Percentiles rank a stretch among this genome's conserved stretches.
These are phyloP conservation scores for Dendropsophus ebraccatus DNA, from an alignment of 2,113 vertebrate genomes.

Conservation along the genomic window DNA sequence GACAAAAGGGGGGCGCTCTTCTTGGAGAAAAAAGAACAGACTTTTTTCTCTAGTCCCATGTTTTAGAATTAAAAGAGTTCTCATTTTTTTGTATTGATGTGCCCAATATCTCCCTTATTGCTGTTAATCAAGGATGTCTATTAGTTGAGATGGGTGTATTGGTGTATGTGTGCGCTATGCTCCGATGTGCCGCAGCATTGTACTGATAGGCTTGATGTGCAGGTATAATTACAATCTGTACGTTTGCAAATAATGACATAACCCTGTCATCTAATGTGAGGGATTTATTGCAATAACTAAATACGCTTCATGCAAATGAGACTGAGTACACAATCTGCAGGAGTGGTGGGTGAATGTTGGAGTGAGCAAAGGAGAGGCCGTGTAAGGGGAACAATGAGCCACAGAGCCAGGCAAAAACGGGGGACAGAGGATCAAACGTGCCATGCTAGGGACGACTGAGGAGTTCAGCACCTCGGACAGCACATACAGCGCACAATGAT, in stretches of 20 bases:
- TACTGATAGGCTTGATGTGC: background rate
- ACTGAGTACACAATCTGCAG: conserved; percentile 45
- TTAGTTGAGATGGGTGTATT: background rate
- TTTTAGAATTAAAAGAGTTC: no score
- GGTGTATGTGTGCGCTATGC: background rate
- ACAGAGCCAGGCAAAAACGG: background rate
- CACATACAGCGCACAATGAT: background rate
- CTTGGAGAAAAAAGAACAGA: no score
- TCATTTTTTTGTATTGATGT: no score
- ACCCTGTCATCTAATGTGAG: conserved; percentile 64
- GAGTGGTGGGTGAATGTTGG: conserved; percentile 33
- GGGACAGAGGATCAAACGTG: background rate
- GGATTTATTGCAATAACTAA: conserved; percentile 70
- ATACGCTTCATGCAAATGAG: conserved; percentile 69
- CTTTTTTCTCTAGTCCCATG: no score
- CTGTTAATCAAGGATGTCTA: no score
- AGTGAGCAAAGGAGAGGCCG: background rate
- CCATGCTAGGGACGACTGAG: background rate
- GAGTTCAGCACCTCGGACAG: conserved; percentile 22
- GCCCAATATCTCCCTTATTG: no score
- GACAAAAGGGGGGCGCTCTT: no score
- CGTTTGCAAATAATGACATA: conserved; percentile 68
- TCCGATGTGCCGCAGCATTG: background rate
- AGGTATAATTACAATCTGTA: conserved; percentile 64
- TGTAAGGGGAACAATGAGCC: background rate